Evolutionary conservation across 2,797 vertebrate species (phyloP), one percentile per base, ranked within the genome.

Genomic region (Hydrocynus forskahlii): DNA sequence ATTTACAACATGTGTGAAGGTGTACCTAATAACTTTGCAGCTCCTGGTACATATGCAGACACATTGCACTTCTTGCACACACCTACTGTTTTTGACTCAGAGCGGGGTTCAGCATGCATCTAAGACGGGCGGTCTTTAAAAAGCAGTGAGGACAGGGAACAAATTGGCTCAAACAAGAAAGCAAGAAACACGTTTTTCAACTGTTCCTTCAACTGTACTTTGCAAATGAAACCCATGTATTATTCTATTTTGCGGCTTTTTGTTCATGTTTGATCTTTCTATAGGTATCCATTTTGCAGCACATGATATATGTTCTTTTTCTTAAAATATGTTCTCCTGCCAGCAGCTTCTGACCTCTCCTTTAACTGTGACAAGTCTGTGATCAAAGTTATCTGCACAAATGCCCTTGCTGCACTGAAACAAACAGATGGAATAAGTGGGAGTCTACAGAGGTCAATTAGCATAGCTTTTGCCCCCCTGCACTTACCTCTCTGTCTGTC

Each of bases 391-490:
- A n/a, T 59, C 71, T 29, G 35, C 54, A 52, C 19, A 50, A 7
- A 48, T 80, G 63, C 59, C 10, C 52, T 21, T 40, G 23, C 38
- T 68, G 67, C 38, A 81, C 21, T 75, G 8, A 75, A 35, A 80
- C 23, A 50, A 54, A 5, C 67, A 60, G 21, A 21, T 14, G 38
- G 75, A 55, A 82, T 23, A 66, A 70, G 54, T 19, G 25, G n/a
- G 50, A 14, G 40, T 57, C 23, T 57, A 70, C 13, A 68, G 55
- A 38, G 38, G 12, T 82, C 69, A 75, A 29, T 76, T 68, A 70
- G 23, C 52, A 40, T 48, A 50, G 13, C 70, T 35, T 67, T 82
- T 50, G 43, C 29, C 17, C 1, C 17, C 55, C 13, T 13, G 8
- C 19, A 13, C 13, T 45, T 17, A n/a, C 45, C 55, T 67, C 29